Evolutionary conservation across 2,888 invertebrate species (phyloP), one percentile per base, ranked within the genome.

Genomic region (Phania funesta): DNA sequence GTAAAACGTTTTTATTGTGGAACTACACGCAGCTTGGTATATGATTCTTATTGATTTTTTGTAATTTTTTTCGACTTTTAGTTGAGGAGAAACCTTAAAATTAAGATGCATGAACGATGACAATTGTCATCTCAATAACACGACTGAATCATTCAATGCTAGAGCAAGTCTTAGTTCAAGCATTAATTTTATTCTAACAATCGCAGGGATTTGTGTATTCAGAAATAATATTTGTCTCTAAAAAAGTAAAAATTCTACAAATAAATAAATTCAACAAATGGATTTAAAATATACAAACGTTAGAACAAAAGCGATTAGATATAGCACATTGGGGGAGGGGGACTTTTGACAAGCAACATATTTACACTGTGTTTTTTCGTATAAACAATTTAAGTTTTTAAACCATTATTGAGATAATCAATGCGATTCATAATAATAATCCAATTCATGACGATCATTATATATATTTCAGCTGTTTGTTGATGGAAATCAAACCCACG

Each of bases 61-160:
- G 20, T 29, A 22, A 16, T 22, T 56, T 24, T 22, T 26, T 41
- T 64, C 29, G 60, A 68, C 48, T 54, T 73, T 56, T 80, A 52
- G 4, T 7, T 6, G n/a, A 75, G 22, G 58, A 29, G 58, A 54
- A 50, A 65, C 32, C 46, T 56, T 58, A 64, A 46, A 22, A 56
- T 20, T 50, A 67, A 75, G 50, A 32, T 46, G 56, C 16, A 44
- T 67, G 58, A 71, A 76, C 60, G 52, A 60, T 62, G 60, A 46
- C 60, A 76, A 76, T 65, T 80, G 80, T 75, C 75, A 70, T 48
- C 64, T 50, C 80, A 80, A 80, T 65, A 75, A 64, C 68, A 68
- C 38, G 65, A 76, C 38, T 65, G 56, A 62, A 32, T 68, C 73
- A 73, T 50, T 56, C 24, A 54, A 46, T 32, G 13, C n/a, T n/a